These are phyloP conservation scores for Trissolcus brochymenae DNA, from an alignment of 2,888 invertebrate species.

Conservation along the genomic window DNA sequence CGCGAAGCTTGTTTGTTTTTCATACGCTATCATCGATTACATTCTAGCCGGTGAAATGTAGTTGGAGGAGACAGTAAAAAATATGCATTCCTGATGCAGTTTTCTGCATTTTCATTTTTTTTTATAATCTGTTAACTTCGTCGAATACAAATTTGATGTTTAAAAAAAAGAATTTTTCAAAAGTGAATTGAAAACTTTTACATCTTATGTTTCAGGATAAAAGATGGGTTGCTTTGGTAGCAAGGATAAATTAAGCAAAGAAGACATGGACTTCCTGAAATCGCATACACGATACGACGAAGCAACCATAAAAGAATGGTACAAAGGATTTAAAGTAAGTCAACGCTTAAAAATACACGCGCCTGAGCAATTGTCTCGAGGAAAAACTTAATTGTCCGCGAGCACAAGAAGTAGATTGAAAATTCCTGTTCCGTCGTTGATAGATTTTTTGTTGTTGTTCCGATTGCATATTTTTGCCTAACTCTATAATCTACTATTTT, in stretches of 20 bases:
- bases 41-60: too few relatives aligned
- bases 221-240: slow-evolving; percentile 95
- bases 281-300: slow-evolving; percentile 98
- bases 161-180: background rate
- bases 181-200: background rate
- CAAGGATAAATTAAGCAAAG: slow-evolving; percentile 97
- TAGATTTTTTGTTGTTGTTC: too few relatives aligned
- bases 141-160: background rate
- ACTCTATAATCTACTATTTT: background rate
- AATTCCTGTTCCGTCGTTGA: too few relatives aligned
- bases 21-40: too few relatives aligned
- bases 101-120: background rate
- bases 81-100: too few relatives aligned
- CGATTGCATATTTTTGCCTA: background rate
- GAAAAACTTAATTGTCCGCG: slow-evolving; percentile 6
- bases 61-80: too few relatives aligned
- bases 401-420: too few relatives aligned
- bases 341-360: background rate
- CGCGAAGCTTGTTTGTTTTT: too few relatives aligned
- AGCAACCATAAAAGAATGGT: slow-evolving; percentile 99
- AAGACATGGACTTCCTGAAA: slow-evolving; percentile 99
- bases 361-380: background rate
- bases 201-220: slow-evolving; percentile 70
- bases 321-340: slow-evolving; percentile 99
- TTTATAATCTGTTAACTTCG: background rate